Percentiles rank a stretch among this genome's conserved stretches.
These are phyloP conservation scores for Agrotis clavis DNA, from an alignment of 2,888 invertebrate genomes.

Conservation along the genomic window DNA sequence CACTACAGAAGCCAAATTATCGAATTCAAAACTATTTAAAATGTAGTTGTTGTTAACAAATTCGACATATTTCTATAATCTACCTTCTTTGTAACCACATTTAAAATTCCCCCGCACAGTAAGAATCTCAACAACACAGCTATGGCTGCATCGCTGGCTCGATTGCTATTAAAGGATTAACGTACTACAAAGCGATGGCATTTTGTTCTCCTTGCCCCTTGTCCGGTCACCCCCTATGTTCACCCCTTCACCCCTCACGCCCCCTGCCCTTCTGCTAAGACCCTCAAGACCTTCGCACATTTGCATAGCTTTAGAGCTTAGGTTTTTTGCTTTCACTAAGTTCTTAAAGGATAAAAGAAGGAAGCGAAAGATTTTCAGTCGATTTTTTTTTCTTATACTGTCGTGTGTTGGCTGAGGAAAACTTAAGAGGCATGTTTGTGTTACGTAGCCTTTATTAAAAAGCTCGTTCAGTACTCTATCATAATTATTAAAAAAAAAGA, in stretches of 20 bases:
- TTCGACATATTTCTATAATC: neutral
- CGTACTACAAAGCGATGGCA: constrained; percentile 87
- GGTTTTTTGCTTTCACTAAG: constrained; percentile 83
- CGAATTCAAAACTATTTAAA: too few relatives aligned
- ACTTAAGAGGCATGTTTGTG: constrained; percentile 11
- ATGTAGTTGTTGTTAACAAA: neutral
- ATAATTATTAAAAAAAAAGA: too few relatives aligned
- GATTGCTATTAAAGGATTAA: constrained; percentile 90
- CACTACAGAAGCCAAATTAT: too few relatives aligned
- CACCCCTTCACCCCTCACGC: constrained; percentile 53
- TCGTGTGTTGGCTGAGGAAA: constrained; percentile 42
- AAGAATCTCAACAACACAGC: constrained; percentile 53
- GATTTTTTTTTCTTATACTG: constrained; percentile 64
- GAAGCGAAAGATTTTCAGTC: constrained; percentile 69
- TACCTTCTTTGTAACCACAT: neutral
- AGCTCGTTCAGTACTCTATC: neutral
- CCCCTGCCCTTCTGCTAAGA: constrained; percentile 70
- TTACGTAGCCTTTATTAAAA: neutral
- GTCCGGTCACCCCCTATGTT: constrained; percentile 74
- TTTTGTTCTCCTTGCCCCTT: constrained; percentile 87
- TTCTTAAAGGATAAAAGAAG: constrained; percentile 87
- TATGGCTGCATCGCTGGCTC: constrained; percentile 72
- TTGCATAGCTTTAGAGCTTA: constrained; percentile 90
- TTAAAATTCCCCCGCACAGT: constrained; percentile 11
- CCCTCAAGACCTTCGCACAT: constrained; percentile 89